Conservation (phyloP, 1,140 invertebrate genomes). For the Schlechtendalia chinensis region DNA sequence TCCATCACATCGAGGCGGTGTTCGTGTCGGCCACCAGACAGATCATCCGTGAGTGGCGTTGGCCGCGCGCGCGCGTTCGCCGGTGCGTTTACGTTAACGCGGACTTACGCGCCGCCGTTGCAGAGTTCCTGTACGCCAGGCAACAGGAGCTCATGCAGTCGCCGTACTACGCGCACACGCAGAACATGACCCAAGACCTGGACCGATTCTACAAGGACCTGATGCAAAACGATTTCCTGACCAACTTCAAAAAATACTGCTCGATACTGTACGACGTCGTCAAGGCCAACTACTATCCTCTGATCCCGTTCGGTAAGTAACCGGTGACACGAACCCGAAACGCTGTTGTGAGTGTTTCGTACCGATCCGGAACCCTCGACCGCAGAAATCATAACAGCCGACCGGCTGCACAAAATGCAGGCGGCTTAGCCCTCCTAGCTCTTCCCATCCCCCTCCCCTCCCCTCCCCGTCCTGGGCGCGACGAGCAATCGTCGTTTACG, state of each 20-base stretch:
- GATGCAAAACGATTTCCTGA: constrained; percentile 68
- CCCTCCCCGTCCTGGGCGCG: too few relatives aligned
- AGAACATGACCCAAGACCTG: constrained; percentile 75
- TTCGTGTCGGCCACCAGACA: constrained; percentile 71
- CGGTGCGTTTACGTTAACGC: neutral
- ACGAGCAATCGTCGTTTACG: too few relatives aligned
- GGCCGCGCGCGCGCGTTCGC: too few relatives aligned
- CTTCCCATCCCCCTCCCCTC: too few relatives aligned
- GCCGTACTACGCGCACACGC: constrained; percentile 73
- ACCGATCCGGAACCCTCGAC: too few relatives aligned
- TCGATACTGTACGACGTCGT: constrained; percentile 67
- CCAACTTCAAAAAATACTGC: constrained; percentile 74
- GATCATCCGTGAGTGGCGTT: constrained; percentile 58
- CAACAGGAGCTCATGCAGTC: constrained; percentile 75
- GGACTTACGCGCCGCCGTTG: too few relatives aligned
- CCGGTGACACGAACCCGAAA: too few relatives aligned
- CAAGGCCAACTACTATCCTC: constrained; percentile 70
- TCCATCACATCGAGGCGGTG: constrained; percentile 72
- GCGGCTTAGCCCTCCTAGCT: too few relatives aligned
- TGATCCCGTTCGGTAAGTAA: constrained; percentile 73
- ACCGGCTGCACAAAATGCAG: too few relatives aligned
- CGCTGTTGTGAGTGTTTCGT: too few relatives aligned
- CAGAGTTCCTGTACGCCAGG: constrained; percentile 76
- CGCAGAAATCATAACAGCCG: too few relatives aligned
- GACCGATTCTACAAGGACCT: constrained; percentile 75